Percentiles rank a stretch among this genome's conserved stretches.
These are phyloP conservation scores for Acromyrmex charruanus DNA, from an alignment of 1,140 invertebrate genomes.

Conservation along the genomic window DNA sequence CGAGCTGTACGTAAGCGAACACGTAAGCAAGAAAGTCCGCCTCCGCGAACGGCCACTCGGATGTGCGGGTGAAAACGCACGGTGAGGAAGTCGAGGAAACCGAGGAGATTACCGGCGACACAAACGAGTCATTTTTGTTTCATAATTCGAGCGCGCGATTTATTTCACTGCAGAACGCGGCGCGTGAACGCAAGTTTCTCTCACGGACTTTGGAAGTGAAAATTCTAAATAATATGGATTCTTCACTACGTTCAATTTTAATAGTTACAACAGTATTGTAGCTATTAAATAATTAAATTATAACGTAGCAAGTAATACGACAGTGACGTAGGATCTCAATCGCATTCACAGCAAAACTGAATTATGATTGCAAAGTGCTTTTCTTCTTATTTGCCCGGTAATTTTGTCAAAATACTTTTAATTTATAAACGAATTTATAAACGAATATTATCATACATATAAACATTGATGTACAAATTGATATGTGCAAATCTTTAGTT, in stretches of 20 bases:
- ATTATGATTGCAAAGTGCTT: neutral
- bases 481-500: neutral
- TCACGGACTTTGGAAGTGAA: neutral
- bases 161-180: slow-evolving; percentile 4
- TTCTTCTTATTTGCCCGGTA: neutral
- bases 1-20: slow-evolving; percentile 47
- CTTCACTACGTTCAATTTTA: slow-evolving; percentile 1
- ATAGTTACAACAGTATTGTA: neutral
- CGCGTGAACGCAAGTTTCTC: slow-evolving; percentile 15
- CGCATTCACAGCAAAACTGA: neutral
- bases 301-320: neutral
- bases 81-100: slow-evolving; percentile 41
- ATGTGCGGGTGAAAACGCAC: slow-evolving; percentile 57
- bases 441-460: neutral
- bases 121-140: slow-evolving; percentile 52
- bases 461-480: slow-evolving; percentile 16
- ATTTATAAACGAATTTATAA: neutral
- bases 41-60: slow-evolving; percentile 10
- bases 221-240: neutral
- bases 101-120: slow-evolving; percentile 12
- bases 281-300: neutral
- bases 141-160: slow-evolving; percentile 28
- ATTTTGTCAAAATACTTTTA: neutral
- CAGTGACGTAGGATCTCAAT: neutral
- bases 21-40: slow-evolving; percentile 60